Conservation (phyloP, 2,888 invertebrate genomes). For the Pandemis cinnamomeana region DNA sequence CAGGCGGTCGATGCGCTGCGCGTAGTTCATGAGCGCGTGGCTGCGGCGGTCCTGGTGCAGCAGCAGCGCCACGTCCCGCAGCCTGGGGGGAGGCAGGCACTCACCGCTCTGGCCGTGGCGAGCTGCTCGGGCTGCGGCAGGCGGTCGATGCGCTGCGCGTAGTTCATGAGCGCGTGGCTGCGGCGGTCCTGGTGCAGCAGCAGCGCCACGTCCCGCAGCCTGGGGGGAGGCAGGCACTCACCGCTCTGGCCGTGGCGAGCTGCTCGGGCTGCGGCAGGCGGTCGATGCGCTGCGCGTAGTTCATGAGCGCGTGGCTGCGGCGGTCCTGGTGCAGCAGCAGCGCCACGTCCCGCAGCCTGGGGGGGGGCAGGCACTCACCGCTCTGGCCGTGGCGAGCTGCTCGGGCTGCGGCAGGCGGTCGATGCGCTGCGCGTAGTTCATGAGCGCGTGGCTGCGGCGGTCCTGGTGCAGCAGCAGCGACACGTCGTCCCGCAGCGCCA, state of each 20-base stretch:
- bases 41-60: slow-evolving; percentile 95
- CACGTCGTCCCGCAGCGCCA: slow-evolving; percentile 94
- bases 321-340: slow-evolving; percentile 95
- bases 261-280: slow-evolving; percentile 89
- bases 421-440: slow-evolving; percentile 93
- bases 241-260: slow-evolving; percentile 91
- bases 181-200: slow-evolving; percentile 95
- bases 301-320: slow-evolving; percentile 94
- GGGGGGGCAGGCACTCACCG: slow-evolving; percentile 83
- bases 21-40: slow-evolving; percentile 95
- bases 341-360: slow-evolving; percentile 91
- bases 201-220: slow-evolving; percentile 93
- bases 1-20: slow-evolving; percentile 90
- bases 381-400: slow-evolving; percentile 91
- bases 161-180: slow-evolving; percentile 95
- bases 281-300: slow-evolving; percentile 93
- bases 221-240: slow-evolving; percentile 70
- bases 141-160: slow-evolving; percentile 91
- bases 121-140: slow-evolving; percentile 90
- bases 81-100: slow-evolving; percentile 56
- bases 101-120: slow-evolving; percentile 91
- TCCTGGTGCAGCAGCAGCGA: slow-evolving; percentile 96
- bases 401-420: slow-evolving; percentile 90
- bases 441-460: slow-evolving; percentile 93
- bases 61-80: slow-evolving; percentile 94